Base-by-base conservation (phyloP, 2,113 vertebrate species). In the Tragelaphus scriptus region DNA sequence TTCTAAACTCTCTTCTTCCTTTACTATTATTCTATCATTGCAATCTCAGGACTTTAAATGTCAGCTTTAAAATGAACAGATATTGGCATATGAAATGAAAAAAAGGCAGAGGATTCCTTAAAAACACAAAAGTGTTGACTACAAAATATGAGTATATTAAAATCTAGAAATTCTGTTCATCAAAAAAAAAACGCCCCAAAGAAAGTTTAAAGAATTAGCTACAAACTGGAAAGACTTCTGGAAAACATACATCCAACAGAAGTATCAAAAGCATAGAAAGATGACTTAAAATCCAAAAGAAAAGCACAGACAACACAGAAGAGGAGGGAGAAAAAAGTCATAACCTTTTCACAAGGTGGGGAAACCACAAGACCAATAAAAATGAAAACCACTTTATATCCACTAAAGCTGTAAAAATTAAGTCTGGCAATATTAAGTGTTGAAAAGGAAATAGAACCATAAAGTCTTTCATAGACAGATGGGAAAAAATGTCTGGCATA, bases 181-280 rank as follows among this genome's bases (percentile, higher is more conserved):
- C 71, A 94, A 90, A 97, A 90, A 90, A 97, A 90, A 95, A 81
- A 79, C 13, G 89, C 16, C 16, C n/a, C 79, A 47, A 82, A 94
- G n/a, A 91, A 56, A 55, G 16, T 40, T 63, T 3, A 61, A 86
- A 81, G 80, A 16, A 40, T 3, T 86, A 82, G 23, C 59, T 53
- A 81, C 63, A 87, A 86, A 82, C 59, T 85, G 13, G 63, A 55
- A 91, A 82, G 71, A 81, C 23, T 81, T 91, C 51, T 88, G 71
- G n/a, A 91, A 91, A 87, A 91, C 21, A 87, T 61, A 91, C 15
- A 87, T 59, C 44, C 51, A 94, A 91, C 53, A 55, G 53, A 82
- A 87, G 28, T 23, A 91, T 59, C 82, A 75, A 75, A 80, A 91
- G 87, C 47, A 82, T 6, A 75, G 23, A 82, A 81, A 82, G 58